Conservation (phyloP, 2,888 invertebrate species). For the Barypeithes pellucidus region DNA sequence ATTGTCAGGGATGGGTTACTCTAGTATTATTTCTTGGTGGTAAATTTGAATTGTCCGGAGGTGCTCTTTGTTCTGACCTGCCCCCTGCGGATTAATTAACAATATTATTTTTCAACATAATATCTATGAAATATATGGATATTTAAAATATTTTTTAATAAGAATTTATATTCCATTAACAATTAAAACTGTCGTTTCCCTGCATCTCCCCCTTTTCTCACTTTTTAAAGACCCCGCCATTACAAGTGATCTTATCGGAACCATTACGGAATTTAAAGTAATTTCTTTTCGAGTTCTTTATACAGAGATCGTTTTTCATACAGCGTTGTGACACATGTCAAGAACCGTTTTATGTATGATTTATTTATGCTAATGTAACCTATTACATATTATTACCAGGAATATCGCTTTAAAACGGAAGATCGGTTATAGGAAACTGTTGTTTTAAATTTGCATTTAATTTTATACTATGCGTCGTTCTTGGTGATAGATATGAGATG, state of each 20-base stretch:
- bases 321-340: slow-evolving; percentile 51
- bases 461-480: slow-evolving; percentile 12
- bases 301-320: slow-evolving; percentile 50
- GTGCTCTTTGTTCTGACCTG: too few species aligned
- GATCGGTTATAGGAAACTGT: slow-evolving; percentile 46
- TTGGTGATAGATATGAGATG: slow-evolving; percentile 25
- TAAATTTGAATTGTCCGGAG: too few species aligned
- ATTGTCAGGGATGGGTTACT: too few species aligned
- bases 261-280: slow-evolving; percentile 63
- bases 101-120: too few species aligned
- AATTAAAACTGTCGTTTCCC: background rate
- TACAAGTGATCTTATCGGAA: slow-evolving; percentile 59
- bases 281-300: slow-evolving; percentile 58
- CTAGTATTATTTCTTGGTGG: too few species aligned
- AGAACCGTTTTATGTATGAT: slow-evolving; percentile 49
- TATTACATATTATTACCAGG: slow-evolving; percentile 51
- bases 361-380: slow-evolving; percentile 51
- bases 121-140: too few species aligned
- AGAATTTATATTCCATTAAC: background rate
- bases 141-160: too few species aligned
- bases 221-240: slow-evolving; percentile 27
- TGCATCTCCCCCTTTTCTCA: background rate
- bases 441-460: slow-evolving; percentile 45
- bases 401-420: slow-evolving; percentile 43
- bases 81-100: too few species aligned